A percentile compares a stretch with the other conserved stretches of the same genome.
Evolutionary conservation across 2,888 invertebrate genomes (phyloP).

Genomic region (Diachrysia chrysitis): DNA sequence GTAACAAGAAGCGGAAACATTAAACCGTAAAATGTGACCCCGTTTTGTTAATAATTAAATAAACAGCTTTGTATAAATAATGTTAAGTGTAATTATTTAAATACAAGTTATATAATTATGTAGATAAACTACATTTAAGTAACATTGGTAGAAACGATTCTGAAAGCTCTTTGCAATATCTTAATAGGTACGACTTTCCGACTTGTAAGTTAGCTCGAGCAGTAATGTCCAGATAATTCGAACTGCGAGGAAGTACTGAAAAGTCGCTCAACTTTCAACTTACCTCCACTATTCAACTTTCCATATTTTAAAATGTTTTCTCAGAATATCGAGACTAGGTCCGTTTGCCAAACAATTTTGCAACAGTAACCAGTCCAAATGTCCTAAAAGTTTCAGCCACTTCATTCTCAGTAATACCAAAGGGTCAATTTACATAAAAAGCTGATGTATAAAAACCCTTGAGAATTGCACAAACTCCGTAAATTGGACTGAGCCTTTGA

Average conservation of each 20-base stretch:
- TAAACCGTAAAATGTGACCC: not conserved
- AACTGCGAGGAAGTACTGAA: conserved; percentile 12
- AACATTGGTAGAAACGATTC: not conserved
- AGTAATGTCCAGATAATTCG: not conserved
- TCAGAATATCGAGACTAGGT: conserved; percentile 7
- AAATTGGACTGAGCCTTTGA: conserved; percentile 44
- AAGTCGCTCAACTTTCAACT: conserved; percentile 8
- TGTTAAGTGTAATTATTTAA: not conserved
- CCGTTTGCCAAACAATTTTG: not conserved
- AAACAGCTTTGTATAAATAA: not conserved
- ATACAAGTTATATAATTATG: not conserved
- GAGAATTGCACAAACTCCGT: conserved; percentile 46
- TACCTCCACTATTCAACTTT: conserved; percentile 16
- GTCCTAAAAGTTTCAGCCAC: conserved; percentile 16
- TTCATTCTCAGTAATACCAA: conserved; percentile 27
- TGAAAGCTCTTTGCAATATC: not conserved
- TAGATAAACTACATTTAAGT: not conserved
- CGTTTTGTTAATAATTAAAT: not conserved
- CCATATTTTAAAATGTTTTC: conserved; percentile 16
- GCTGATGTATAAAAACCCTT: conserved; percentile 38
- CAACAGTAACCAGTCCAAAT: not conserved
- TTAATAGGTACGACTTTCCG: not conserved
- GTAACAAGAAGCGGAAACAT: not conserved
- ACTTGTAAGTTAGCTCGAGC: conserved; percentile 9
- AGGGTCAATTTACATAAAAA: conserved; percentile 48